Conservation (phyloP, 2,113 vertebrate species). For the Stigmatopora argus region DNA sequence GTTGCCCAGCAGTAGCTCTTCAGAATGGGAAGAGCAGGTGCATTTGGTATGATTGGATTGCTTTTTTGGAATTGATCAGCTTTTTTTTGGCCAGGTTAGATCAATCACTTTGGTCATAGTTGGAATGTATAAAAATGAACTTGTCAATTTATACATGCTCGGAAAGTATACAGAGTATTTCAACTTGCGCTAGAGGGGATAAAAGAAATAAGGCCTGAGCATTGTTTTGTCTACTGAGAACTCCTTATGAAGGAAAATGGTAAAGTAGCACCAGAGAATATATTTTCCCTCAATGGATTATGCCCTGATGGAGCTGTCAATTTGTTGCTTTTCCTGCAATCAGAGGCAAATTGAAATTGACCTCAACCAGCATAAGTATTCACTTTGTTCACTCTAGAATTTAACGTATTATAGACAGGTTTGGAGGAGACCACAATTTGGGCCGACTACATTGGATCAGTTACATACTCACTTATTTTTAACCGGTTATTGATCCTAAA, state of each 20-base stretch:
- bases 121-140: slow-evolving; percentile 33
- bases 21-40: slow-evolving; percentile 88
- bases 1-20: slow-evolving; percentile 75
- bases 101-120: slow-evolving; percentile 33
- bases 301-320: slow-evolving; percentile 26
- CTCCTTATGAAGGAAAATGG: slow-evolving; percentile 7
- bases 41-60: slow-evolving; percentile 78
- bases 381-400: slow-evolving; percentile 47
- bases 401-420: slow-evolving; percentile 39
- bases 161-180: slow-evolving; percentile 1
- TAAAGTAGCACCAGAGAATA: slow-evolving; percentile 12
- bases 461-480: not conserved
- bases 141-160: slow-evolving; percentile 13
- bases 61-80: not conserved
- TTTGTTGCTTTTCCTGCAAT: slow-evolving; percentile 31
- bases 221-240: slow-evolving; percentile 11
- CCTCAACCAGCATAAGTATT: slow-evolving; percentile 13
- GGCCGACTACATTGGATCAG: not conserved
- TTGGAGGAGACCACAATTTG: slow-evolving; percentile 2
- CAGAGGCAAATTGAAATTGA: slow-evolving; percentile 14
- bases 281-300: slow-evolving; percentile 11
- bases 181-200: not conserved
- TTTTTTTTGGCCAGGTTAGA: slow-evolving; percentile 29
- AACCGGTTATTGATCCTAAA: not conserved
- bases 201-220: slow-evolving; percentile 6